Evolutionary conservation across 2,888 invertebrate species (phyloP), one percentile per base, ranked within the genome.

Genomic region (Hirtodrosophila alboralis): DNA sequence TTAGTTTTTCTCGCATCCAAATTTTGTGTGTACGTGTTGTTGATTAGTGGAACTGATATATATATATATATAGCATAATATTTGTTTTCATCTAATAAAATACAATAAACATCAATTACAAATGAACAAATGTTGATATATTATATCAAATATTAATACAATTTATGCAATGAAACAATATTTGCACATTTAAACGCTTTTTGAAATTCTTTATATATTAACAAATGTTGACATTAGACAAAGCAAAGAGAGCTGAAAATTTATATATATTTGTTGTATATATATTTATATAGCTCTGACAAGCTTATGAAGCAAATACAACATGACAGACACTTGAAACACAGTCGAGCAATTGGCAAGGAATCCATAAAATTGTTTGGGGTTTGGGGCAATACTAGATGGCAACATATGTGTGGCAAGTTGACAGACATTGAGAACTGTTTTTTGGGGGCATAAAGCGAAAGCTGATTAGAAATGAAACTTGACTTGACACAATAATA

Each of bases 261-360:
- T 8, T 30, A 43, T 28, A 38, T 34, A 41, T 18, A 40, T 47
- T 28, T 40, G 14, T 41, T 63, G 33, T 34, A 27, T 43, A 14
- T 38, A 7, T 43, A 37, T n/a, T 34, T 31, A 45, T 70, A 47
- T n/a, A n/a, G n/a, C n/a, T n/a, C n/a, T 61, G 70, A 70, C 61
- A 75, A 38, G 54, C 57, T 38, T 64, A 56, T 78, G 79, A 61
- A 51, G 56, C 83, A 78, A 83, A 67, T 76, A 85, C 78, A 71
- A 60, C 18, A 78, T 84, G 83, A 78, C 75, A 83, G 61, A 40
- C 63, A 60, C 63, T 73, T 44, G 52, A 57, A 38, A 62, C 49
- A 27, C 36, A 48, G 43, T 43, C 23, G 40, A 36, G 52, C 38
- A 5, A 36, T 10, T 37, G 28, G 8, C 4, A 37, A 23, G 13